A percentile compares a stretch with the other conserved stretches of the same genome.
These are phyloP conservation scores for Liparis tanakae DNA, from an alignment of 2,797 vertebrate species.

Conservation along the genomic window DNA sequence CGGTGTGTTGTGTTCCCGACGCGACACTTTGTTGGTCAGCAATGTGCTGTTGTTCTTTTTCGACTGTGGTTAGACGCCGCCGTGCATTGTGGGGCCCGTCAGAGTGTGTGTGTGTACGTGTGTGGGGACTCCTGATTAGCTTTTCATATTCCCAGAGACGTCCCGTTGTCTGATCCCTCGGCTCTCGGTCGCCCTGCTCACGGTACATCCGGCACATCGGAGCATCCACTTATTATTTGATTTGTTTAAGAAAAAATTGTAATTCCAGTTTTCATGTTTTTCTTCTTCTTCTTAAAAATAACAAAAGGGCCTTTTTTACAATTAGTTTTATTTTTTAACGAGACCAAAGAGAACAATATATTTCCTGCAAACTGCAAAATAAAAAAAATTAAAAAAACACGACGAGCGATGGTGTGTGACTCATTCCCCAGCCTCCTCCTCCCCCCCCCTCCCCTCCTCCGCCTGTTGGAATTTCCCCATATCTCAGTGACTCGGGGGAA, in stretches of 20 bases:
- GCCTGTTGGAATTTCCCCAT: conserved; percentile 60
- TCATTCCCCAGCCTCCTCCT: conserved; percentile 44
- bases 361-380: conserved; percentile 37
- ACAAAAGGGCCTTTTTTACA: conserved; percentile 4
- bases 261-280: conserved; percentile 11
- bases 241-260: conserved; percentile 12
- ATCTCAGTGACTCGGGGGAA: conserved; percentile 58
- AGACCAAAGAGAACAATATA: conserved; percentile 8
- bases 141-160: not conserved
- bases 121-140: not conserved
- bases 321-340: not conserved
- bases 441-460: conserved; percentile 12
- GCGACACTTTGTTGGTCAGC: no score
- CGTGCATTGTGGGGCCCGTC: not conserved
- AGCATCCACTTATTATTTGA: not conserved
- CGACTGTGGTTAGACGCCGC: no score
- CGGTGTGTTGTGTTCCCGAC: not conserved
- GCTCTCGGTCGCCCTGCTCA: no score
- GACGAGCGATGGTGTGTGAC: conserved; percentile 55
- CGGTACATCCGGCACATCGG: no score
- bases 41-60: not conserved
- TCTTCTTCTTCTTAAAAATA: conserved; percentile 22
- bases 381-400: conserved; percentile 1
- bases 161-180: no score
- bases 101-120: not conserved